Base-by-base conservation (phyloP, 2,113 vertebrate genomes). In the Thermophis baileyi region DNA sequence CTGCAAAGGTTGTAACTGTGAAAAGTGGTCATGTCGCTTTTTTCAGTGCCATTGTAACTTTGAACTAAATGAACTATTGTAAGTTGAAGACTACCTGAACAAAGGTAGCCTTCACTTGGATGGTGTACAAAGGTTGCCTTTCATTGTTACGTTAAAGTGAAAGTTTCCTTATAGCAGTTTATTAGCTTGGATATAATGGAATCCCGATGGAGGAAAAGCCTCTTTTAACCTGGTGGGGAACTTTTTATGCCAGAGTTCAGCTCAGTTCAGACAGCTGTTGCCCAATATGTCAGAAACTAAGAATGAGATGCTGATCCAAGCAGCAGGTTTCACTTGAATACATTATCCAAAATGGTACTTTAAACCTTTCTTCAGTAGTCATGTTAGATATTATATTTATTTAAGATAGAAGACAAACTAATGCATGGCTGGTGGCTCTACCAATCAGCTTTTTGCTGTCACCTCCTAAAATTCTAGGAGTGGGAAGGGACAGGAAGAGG, bases 51-150 rank as follows among this genome's bases (percentile, higher is more conserved):
- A 54, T 22, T 54, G 53, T 54, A 54, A 54, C 53, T 54, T 54
- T 54, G 53, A 6, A 54, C 18, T 54, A 54, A 54, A 54, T 54
- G 53, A 54, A 54, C 18, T 54, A 22, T 54, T 22, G 20, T 54
- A 54, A 54, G 20, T 54, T 0, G 20, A 54, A 20, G 53, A 22
- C 20, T 53, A 53, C 53, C 18, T 53, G 16, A 53, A 69, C 57
- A 92, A 94, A 95, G 95, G 88, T 95, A 94, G 30, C 40, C 90
- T 90, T 60, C 94, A 87, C 27, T 95, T 87, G 93, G 81, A 12
- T 89, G 11, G 86, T 44, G 12, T 22, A 69, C 6, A 91, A 95
- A 93, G 25, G 2, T 24, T 25, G 30, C 60, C 90, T 93, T 81
- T 47, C 94, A 88, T 94, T 94, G 89, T 94, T 81, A 89, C 8